These are phyloP conservation scores for Oxyruncus cristatus DNA, from an alignment of 2,113 vertebrate species.

Conservation along the genomic window DNA sequence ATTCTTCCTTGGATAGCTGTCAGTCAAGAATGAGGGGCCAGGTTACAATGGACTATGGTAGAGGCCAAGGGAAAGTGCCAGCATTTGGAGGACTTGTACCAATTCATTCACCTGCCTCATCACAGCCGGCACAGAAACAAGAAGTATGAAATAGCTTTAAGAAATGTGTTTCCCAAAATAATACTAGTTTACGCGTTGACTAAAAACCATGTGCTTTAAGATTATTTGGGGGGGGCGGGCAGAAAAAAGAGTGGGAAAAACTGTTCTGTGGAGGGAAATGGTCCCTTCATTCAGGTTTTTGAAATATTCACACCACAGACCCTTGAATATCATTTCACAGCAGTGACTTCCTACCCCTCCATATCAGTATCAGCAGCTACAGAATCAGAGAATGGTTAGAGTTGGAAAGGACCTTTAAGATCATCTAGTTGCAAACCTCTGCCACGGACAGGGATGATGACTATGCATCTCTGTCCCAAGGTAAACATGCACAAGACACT, in stretches of 20 bases:
- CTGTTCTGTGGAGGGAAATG: background rate
- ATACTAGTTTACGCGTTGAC: background rate
- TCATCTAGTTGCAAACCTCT: background rate
- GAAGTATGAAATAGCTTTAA: background rate
- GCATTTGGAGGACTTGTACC: background rate
- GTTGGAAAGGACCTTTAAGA: background rate
- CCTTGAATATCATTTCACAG: background rate
- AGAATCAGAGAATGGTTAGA: background rate
- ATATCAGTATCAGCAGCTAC: background rate
- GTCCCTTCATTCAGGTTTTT: background rate
- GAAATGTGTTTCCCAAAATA: background rate
- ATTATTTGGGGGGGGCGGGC: background rate
- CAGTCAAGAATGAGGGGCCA: background rate
- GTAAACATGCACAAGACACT: background rate
- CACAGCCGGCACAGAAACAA: background rate
- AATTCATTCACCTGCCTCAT: background rate
- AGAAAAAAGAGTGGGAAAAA: background rate
- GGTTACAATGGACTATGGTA: background rate
- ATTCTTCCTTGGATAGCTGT: background rate
- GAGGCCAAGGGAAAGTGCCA: background rate
- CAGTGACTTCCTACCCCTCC: too few relatives aligned
- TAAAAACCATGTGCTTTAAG: accelerated
- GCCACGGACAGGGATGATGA: background rate
- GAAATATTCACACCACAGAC: background rate
- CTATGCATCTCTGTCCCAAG: background rate